phyloP scores from a whole-genome alignment of 2,888 invertebrate genomes.

The Lepidonotus clava region DNA sequence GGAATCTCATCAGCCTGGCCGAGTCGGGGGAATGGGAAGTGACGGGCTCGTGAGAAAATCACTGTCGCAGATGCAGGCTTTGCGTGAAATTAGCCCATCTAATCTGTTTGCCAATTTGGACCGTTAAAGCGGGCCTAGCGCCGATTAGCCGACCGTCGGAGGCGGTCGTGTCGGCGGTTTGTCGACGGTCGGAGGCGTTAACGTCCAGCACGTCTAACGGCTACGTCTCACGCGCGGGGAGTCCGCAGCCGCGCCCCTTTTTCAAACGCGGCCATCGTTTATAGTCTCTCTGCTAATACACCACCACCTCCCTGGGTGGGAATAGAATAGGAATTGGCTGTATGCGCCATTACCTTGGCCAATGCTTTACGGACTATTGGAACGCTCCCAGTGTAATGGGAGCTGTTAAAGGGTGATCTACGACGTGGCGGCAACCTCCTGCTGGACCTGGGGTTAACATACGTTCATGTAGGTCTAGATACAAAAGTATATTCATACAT shows the following conservation, averaged over 20 bases:
- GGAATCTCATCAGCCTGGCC: not conserved
- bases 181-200: not conserved
- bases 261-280: not conserved
- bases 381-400: too few species aligned
- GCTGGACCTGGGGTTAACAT: too few species aligned
- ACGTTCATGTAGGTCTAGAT: too few species aligned
- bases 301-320: too few species aligned
- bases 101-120: slow-evolving; percentile 12
- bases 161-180: not conserved
- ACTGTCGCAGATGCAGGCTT: not conserved
- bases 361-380: too few species aligned
- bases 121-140: not conserved
- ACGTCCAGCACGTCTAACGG: not conserved
- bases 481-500: too few species aligned
- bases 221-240: not conserved
- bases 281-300: too few species aligned
- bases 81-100: slow-evolving; percentile 23
- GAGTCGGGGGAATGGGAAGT: not conserved
- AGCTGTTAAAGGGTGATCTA: too few species aligned
- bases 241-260: not conserved
- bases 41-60: not conserved
- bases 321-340: too few species aligned
- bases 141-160: not conserved
- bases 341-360: too few species aligned
- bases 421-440: too few species aligned